Evolutionary conservation across 2,888 invertebrate genomes (phyloP), one percentile per base, ranked within the genome.

Genomic region (Conchocele bisecta): DNA sequence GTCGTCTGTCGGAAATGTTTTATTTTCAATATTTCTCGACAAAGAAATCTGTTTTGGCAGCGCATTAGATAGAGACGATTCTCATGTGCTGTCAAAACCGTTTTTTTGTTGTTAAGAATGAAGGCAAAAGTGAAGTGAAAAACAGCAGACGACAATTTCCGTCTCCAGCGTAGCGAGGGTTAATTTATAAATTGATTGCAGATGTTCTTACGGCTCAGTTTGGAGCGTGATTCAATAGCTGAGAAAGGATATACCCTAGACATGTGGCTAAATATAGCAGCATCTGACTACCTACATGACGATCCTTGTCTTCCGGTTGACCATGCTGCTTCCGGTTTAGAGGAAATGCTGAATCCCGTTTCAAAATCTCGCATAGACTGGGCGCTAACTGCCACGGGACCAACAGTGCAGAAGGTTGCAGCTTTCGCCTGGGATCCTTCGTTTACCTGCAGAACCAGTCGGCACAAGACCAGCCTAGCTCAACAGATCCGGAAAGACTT

Each of bases 391-490:
- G 82, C 75, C 15, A 82, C 80, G 6, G 85, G 86, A 5, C 69
- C 81, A 2, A 50, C 56, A 15, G 76, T 82, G 0, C 83, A 84
- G 41, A 86, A 85, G 54, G 77, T 85, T 22, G 79, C 83, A 3
- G 66, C 84, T 6, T 82, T 84, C 29, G 84, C 86, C 6, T 88
- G 86, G 85, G 86, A 88, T 58, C 75, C 87, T 0, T 71, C 83
- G 63, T 87, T 83, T 61, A 83, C 82, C 2, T 88, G 88, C 61
- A 79, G 56, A 3, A 83, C 83, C 0, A 53, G 66, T n/a, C 54
- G 61, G 6, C 64, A 76, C 20, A 70, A 60, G 0, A 26, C 42
- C 1, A 69, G 74, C 24, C 71, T 88, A 7, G 68, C 63, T 7
- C 70, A 57, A 11, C 82, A 84, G 31, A 83, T 88, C n/a, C 42